phyloP scores from a whole-genome alignment of 1,140 invertebrate genomes.

The Contarinia nasturtii region DNA sequence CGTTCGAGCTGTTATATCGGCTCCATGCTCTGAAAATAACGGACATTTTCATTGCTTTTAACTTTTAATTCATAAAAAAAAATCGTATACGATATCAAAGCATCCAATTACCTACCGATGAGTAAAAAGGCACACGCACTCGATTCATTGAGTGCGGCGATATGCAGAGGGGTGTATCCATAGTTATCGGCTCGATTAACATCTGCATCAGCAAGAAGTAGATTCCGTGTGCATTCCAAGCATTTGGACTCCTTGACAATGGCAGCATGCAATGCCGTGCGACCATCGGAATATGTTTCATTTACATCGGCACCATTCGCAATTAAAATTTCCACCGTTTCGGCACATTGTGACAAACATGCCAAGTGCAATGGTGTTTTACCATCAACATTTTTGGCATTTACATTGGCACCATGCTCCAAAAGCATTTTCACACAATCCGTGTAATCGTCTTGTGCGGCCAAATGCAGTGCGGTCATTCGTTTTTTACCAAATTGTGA shows the following conservation, averaged over 20 bases:
- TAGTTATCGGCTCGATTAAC: slow-evolving; percentile 59
- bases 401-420: slow-evolving; percentile 44
- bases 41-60: no score
- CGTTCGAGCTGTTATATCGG: slow-evolving; percentile 59
- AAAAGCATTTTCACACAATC: slow-evolving; percentile 50
- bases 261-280: slow-evolving; percentile 58
- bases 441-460: slow-evolving; percentile 58
- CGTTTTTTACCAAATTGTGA: slow-evolving; percentile 44
- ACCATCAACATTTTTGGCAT: slow-evolving; percentile 43
- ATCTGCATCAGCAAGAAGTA: slow-evolving; percentile 47
- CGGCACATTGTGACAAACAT: slow-evolving; percentile 49
- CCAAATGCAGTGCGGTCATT: slow-evolving; percentile 56
- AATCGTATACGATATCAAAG: no score
- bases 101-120: slow-evolving; percentile 32
- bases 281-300: slow-evolving; percentile 41
- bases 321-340: slow-evolving; percentile 49
- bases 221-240: slow-evolving; percentile 42
- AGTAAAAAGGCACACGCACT: slow-evolving; percentile 54
- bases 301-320: slow-evolving; percentile 37
- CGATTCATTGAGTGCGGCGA: slow-evolving; percentile 68
- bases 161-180: slow-evolving; percentile 62
- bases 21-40: slow-evolving; percentile 39
- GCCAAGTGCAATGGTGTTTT: slow-evolving; percentile 65
- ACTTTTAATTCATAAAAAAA: no score
- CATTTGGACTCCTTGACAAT: slow-evolving; percentile 55